Conservation (phyloP, 1,140 invertebrate genomes). For the Rhyzopertha dominica region DNA sequence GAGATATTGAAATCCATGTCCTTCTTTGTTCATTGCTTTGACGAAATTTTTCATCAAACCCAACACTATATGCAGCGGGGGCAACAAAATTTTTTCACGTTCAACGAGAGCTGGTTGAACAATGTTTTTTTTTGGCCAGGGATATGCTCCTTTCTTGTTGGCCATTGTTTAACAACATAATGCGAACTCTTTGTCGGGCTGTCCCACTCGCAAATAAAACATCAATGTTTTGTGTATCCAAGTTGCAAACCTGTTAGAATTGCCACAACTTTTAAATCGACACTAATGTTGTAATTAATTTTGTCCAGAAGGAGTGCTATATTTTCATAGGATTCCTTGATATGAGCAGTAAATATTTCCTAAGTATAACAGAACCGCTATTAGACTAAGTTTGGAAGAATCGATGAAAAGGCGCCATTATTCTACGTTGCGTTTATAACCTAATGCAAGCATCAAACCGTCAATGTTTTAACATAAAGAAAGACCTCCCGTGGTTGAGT, state of each 20-base stretch:
- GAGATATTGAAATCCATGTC: neutral
- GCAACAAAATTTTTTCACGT: constrained; percentile 3
- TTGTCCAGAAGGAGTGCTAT: constrained; percentile 1
- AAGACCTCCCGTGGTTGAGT: neutral
- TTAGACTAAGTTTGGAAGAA: constrained; percentile 1
- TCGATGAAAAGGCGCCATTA: constrained; percentile 2
- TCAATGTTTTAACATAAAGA: neutral
- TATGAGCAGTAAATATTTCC: constrained; percentile 2
- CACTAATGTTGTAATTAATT: constrained; percentile 21
- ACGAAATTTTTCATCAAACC: constrained; percentile 14
- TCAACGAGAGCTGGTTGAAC: neutral
- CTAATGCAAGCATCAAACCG: neutral
- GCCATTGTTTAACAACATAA: constrained; percentile 10
- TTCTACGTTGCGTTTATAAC: neutral
- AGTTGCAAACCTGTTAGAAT: constrained; percentile 39
- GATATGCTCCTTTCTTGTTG: too few species aligned
- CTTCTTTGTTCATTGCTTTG: constrained; percentile 10
- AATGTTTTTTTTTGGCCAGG: too few species aligned
- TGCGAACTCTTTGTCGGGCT: constrained; percentile 26
- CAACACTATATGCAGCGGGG: constrained; percentile 2
- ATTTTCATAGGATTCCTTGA: constrained; percentile 6
- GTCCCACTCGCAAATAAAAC: constrained; percentile 41
- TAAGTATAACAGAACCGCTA: neutral
- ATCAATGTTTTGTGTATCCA: constrained; percentile 41
- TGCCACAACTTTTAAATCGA: constrained; percentile 36